Conservation (phyloP, 2,113 vertebrate genomes). For the Desmodus rotundus region DNA sequence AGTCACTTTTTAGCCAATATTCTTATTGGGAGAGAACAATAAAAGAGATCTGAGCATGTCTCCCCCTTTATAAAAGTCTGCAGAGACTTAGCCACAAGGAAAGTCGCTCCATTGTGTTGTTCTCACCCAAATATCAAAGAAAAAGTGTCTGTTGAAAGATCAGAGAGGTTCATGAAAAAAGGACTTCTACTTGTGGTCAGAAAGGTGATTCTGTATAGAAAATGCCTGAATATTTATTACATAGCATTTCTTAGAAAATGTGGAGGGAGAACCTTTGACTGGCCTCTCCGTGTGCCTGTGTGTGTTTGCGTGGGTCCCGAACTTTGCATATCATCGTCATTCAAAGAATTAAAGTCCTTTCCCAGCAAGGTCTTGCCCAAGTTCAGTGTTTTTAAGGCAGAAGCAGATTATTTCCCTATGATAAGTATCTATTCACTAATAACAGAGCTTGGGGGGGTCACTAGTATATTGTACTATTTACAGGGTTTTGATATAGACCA, state of each 20-base stretch:
- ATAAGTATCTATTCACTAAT: neutral
- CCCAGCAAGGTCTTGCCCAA: neutral
- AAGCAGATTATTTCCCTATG: neutral
- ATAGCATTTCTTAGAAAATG: neutral
- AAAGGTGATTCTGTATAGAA: neutral
- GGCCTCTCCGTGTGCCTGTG: neutral
- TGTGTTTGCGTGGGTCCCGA: neutral
- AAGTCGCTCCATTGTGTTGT: neutral
- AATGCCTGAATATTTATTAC: neutral
- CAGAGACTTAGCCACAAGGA: neutral
- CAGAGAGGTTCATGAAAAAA: neutral
- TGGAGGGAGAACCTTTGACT: neutral
- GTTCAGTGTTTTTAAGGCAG: neutral
- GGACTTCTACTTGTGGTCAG: neutral
- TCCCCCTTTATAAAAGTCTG: neutral
- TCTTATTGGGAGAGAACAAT: neutral
- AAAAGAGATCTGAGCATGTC: neutral
- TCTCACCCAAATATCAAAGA: neutral
- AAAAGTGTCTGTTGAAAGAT: neutral
- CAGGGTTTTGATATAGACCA: neutral
- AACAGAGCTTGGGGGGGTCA: neutral
- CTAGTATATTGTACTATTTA: neutral
- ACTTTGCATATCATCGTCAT: constrained; percentile 1
- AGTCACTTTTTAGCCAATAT: neutral
- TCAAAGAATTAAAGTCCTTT: neutral